Evolutionary conservation across 2,888 invertebrate genomes (phyloP).

Genomic region (Sclerodermus sp.): DNA sequence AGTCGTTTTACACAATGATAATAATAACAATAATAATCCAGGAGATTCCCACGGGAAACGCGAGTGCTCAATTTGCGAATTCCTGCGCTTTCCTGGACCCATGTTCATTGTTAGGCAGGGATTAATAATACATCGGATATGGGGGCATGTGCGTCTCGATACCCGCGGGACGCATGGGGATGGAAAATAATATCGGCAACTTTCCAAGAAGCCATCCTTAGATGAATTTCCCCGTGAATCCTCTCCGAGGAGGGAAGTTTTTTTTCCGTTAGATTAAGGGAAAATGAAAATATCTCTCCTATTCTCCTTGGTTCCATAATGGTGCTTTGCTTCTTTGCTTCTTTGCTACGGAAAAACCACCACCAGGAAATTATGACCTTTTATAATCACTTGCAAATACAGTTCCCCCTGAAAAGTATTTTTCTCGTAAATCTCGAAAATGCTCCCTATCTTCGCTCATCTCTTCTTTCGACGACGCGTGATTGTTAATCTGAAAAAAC

Average conservation of each 20-base stretch:
- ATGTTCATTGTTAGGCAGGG: slow-evolving; percentile 38
- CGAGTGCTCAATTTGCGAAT: slow-evolving; percentile 31
- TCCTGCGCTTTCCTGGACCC: slow-evolving; percentile 23
- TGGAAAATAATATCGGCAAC: neutral
- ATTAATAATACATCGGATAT: slow-evolving; percentile 44
- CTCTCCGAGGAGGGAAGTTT: neutral
- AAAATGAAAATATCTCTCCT: neutral
- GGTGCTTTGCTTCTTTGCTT: neutral
- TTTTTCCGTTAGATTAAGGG: neutral
- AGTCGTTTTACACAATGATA: too few species aligned
- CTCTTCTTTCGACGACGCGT: too few species aligned
- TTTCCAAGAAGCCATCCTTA: neutral
- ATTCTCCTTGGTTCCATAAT: neutral
- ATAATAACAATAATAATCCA: too few species aligned
- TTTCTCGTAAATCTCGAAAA: too few species aligned
- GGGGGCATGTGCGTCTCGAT: slow-evolving; percentile 15
- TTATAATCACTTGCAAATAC: too few species aligned
- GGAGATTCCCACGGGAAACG: neutral
- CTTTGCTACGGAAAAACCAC: neutral
- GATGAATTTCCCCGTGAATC: neutral
- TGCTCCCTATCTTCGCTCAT: too few species aligned
- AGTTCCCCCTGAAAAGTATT: too few species aligned
- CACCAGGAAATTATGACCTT: too few species aligned
- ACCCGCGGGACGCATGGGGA: slow-evolving; percentile 3
- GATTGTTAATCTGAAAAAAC: too few species aligned